Evolutionary conservation across 2,113 vertebrate species (phyloP), one percentile per base, ranked within the genome.

Genomic region (Hippocampus comes): DNA sequence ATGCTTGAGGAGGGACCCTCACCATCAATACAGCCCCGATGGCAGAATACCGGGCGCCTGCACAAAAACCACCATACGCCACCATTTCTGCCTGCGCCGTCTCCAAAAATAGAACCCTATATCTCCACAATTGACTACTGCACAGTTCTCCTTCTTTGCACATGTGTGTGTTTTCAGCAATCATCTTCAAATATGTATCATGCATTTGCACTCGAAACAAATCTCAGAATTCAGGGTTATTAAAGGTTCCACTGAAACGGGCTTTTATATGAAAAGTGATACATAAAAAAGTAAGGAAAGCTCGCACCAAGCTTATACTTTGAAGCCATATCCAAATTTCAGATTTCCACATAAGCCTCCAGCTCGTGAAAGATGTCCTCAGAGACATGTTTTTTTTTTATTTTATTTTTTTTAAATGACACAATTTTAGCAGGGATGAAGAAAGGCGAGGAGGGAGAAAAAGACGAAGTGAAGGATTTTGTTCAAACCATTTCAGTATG

Each of bases 401-500:
- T 21, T n/a, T 6, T 14, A 3, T 55, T 3, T 7, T 9, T 21
- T 55, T 55, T 55, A 8, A 30, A 60, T 30, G 12, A 60, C 27
- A 18, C 10, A 17, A 63, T 53, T 55, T 55, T 55, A 55, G 51
- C 51, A n/a, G 59, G 55, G 74, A 82, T 59, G 73, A 72, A 84
- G 70, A 81, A 66, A 34, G 12, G 51, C 1, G 8, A 20, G 71
- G 66, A 85, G 72, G 75, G 71, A 78, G 75, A 70, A 72, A 67
- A 84, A 74, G 72, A 51, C 49, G 20, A 17, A 73, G 74, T 78
- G 78, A 77, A 82, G 63, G 67, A 79, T 20, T 51, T 51, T 18
- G 49, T 51, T 51, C 49, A 51, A 51, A 51, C 49, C 20, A 87
- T 78, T 82, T 76, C 74, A 79, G 81, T 70, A 74, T 84, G 86